These are phyloP conservation scores for Erebia aethiops DNA, from an alignment of 2,888 invertebrate genomes.

Conservation along the genomic window DNA sequence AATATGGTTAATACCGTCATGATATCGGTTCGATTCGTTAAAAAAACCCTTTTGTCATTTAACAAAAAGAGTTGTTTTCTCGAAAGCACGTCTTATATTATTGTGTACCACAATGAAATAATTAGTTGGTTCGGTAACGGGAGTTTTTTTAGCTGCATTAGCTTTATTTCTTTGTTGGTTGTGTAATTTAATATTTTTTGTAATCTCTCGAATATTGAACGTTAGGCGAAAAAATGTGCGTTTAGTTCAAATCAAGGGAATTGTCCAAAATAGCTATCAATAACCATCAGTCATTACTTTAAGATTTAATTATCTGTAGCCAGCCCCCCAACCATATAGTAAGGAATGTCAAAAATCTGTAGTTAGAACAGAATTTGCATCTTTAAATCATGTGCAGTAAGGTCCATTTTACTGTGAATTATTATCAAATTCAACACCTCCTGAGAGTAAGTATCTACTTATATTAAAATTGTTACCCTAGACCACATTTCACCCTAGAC, in stretches of 20 bases:
- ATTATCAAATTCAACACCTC: background rate
- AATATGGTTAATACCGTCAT: constrained; percentile 53
- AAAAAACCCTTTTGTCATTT: constrained; percentile 68
- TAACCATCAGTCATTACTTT: constrained; percentile 46
- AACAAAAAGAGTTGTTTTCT: constrained; percentile 77
- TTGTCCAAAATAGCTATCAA: constrained; percentile 46
- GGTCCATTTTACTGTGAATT: too few relatives aligned
- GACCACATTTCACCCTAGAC: too few relatives aligned
- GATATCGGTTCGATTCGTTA: constrained; percentile 63
- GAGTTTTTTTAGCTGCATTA: constrained; percentile 64
- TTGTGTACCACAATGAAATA: constrained; percentile 75
- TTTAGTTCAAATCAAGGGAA: constrained; percentile 58
- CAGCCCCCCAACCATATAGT: background rate
- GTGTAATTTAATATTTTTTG: constrained; percentile 81
- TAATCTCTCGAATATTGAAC: constrained; percentile 62
- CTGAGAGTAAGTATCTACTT: background rate
- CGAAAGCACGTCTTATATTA: constrained; percentile 70
- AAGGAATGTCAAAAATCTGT: background rate
- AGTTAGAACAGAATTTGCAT: too few relatives aligned
- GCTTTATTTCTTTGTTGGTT: constrained; percentile 67
- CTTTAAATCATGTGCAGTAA: too few relatives aligned
- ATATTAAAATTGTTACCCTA: too few relatives aligned
- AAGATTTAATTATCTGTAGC: background rate
- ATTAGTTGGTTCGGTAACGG: constrained; percentile 78
- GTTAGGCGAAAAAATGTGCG: constrained; percentile 59